Base-by-base conservation (phyloP, 2,113 vertebrate genomes). In the Poeciliopsis occidentalis region DNA sequence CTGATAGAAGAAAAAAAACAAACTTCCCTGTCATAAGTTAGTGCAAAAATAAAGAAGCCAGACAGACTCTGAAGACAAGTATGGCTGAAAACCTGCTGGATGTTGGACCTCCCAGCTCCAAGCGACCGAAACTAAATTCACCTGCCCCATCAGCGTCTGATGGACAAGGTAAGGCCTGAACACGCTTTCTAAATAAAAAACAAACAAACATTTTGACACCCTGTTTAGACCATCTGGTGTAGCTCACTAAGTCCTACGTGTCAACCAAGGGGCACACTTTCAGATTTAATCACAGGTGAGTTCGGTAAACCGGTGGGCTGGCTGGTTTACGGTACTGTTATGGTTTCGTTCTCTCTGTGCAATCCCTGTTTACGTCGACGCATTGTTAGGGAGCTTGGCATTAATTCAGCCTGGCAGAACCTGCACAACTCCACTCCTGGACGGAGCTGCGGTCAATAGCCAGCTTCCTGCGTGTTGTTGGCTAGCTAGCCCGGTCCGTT, bases 1-100 rank as follows among this genome's bases (percentile, higher is more conserved):
- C 78, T 73, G 69, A 78, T 37, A 60, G 27, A 82, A 32, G 62
- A 75, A 72, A 60, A 76, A 31, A 8, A 31, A 31, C 3, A 31
- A 29, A 73, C 80, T 80, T 80, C 47, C 69, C 68, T 30, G 75
- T 71, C 65, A 27, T 2, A 84, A 79, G 61, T 19, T 67, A 69
- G 76, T 47, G 30, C 15, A 4, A 29, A 34, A 3, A 69, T 60
- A 64, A 19, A 87, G 73, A 57, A 81, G 71, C 54, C 64, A n/a
- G 37, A 71, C 54, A 57, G 70, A 71, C 75, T 74, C 24, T 76
- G 74, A 81, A 29, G 73, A 15, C 60, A 79, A 83, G 87, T 84
- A 98, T 98, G 97, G 96, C 97, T 92, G 97, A 98, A 89, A 98
- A 98, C 94, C 94, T 97, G 93, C 95, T 97, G 87, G 96, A 98